Evolutionary conservation across 2,888 invertebrate genomes (phyloP).

Genomic region (Uropetala carovei): DNA sequence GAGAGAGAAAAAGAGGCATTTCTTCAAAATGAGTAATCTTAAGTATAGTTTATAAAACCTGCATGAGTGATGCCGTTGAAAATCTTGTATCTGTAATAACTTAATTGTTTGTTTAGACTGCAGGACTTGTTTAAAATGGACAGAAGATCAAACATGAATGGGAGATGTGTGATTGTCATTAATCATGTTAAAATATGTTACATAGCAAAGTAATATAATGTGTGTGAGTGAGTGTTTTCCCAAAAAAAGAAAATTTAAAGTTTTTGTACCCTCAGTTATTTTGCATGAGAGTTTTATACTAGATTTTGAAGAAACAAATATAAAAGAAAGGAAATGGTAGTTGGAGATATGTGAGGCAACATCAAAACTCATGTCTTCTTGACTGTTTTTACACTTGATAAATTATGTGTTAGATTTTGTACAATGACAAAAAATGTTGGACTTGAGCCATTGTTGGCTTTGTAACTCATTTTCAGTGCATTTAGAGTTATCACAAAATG

Average conservation of each 20-base stretch:
- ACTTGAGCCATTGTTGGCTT: conserved; percentile 57
- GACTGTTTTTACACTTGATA: conserved; percentile 62
- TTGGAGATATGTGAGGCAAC: conserved; percentile 61
- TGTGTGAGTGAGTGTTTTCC: conserved; percentile 62
- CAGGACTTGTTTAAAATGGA: conserved; percentile 61
- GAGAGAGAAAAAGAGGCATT: conserved; percentile 64
- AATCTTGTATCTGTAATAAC: conserved; percentile 55
- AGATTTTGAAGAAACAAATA: conserved; percentile 64
- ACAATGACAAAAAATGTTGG: conserved; percentile 59
- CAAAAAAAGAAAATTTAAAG: conserved; percentile 60
- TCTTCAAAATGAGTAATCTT: conserved; percentile 63
- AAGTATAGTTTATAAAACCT: conserved; percentile 53
- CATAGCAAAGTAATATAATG: conserved; percentile 59
- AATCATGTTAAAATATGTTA: conserved; percentile 62
- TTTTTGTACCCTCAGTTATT: conserved; percentile 63
- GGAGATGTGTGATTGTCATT: conserved; percentile 55
- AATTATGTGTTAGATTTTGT: conserved; percentile 63
- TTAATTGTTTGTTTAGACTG: conserved; percentile 60
- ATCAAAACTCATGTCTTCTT: conserved; percentile 56
- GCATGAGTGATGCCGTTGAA: conserved; percentile 50
- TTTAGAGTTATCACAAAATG: conserved; percentile 49
- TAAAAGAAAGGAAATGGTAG: conserved; percentile 63
- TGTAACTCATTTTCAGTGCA: conserved; percentile 54
- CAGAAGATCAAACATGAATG: conserved; percentile 59
- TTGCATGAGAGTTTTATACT: conserved; percentile 64